A percentile compares a stretch with the other conserved stretches of the same genome.
These are phyloP conservation scores for Limenitis camilla DNA, from an alignment of 2,888 invertebrate genomes.

Conservation along the genomic window DNA sequence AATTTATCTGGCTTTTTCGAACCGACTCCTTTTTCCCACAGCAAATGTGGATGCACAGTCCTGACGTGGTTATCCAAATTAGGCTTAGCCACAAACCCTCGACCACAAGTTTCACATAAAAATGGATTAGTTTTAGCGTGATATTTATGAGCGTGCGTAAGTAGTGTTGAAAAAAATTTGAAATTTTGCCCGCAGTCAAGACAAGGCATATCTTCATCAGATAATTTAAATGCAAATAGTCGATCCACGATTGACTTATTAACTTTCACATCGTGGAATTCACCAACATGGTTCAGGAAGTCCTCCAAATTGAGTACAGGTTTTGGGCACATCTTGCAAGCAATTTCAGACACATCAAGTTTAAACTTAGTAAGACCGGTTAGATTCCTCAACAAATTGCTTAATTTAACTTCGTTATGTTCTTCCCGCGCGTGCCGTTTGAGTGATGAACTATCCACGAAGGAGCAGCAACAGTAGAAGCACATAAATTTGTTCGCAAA, in stretches of 20 bases:
- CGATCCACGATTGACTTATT: constrained; percentile 25
- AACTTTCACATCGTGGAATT: constrained; percentile 29
- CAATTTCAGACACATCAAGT: constrained; percentile 39
- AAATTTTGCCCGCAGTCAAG: constrained; percentile 41
- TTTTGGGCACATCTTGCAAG: constrained; percentile 39
- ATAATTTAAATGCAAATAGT: constrained; percentile 36
- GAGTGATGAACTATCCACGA: constrained; percentile 29
- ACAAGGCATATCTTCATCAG: constrained; percentile 39
- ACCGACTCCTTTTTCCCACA: constrained; percentile 26
- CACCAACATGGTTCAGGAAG: constrained; percentile 33
- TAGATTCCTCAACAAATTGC: constrained; percentile 27
- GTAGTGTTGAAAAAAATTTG: constrained; percentile 39
- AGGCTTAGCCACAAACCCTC: constrained; percentile 43
- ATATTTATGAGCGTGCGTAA: constrained; percentile 37
- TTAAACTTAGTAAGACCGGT: constrained; percentile 33
- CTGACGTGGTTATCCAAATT: constrained; percentile 44
- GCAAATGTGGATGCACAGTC: constrained; percentile 15
- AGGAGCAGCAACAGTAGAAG: constrained; percentile 34
- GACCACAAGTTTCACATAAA: constrained; percentile 50
- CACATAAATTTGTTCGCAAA: constrained; percentile 36
- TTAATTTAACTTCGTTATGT: constrained; percentile 33
- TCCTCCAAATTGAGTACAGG: constrained; percentile 30
- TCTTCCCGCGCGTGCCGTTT: constrained; percentile 33
- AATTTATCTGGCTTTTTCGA: constrained; percentile 10
- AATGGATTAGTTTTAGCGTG: constrained; percentile 33